A percentile compares a stretch with the other conserved stretches of the same genome.
Evolutionary conservation across 2,113 vertebrate genomes (phyloP).

Genomic region (Psephotus haematonotus): DNA sequence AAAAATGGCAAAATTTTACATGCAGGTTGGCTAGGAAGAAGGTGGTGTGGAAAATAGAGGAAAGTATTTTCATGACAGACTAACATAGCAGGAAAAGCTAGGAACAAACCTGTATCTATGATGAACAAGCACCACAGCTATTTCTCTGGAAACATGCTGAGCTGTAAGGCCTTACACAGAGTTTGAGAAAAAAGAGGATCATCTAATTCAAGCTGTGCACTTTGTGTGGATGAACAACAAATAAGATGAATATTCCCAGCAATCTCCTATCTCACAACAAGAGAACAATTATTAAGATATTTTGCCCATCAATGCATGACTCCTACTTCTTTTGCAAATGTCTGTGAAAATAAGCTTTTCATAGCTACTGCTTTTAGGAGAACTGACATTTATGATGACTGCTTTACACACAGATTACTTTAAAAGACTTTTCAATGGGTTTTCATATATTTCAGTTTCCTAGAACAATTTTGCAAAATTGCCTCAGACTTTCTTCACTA

Average conservation of each 20-base stretch:
- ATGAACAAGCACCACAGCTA: background rate
- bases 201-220: background rate
- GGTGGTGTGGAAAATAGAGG: background rate
- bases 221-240: background rate
- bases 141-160: conserved; percentile 13
- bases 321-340: background rate
- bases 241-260: background rate
- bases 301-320: background rate
- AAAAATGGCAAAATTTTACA: background rate
- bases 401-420: conserved; percentile 27
- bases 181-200: background rate
- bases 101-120: background rate
- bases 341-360: conserved; percentile 7
- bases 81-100: background rate
- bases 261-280: background rate
- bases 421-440: conserved; percentile 15
- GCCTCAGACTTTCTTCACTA: background rate
- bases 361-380: background rate
- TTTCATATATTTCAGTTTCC: background rate
- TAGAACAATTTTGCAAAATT: background rate
- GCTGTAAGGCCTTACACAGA: background rate
- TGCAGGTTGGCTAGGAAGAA: background rate
- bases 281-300: background rate
- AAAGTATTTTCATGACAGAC: background rate
- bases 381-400: background rate